Conservation (phyloP, 1,140 invertebrate species). For the Pseudomyrmex gracilis region DNA sequence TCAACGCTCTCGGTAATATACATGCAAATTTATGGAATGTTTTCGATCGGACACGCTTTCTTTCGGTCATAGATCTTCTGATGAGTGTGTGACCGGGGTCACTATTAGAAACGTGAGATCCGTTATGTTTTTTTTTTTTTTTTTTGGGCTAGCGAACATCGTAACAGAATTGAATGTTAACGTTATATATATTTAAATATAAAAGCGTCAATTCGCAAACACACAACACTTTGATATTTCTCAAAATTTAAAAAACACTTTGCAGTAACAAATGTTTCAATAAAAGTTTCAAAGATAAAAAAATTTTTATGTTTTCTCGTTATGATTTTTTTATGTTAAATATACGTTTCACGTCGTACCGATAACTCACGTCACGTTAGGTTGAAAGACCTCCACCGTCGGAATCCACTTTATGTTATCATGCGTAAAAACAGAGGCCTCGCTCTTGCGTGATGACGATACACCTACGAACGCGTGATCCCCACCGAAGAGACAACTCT, state of each 20-base stretch:
- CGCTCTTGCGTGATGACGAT: constrained; percentile 5
- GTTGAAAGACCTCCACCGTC: constrained; percentile 13
- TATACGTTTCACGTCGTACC: background rate
- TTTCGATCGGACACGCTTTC: constrained; percentile 16
- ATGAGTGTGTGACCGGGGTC: too few species aligned
- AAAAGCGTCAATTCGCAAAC: too few species aligned
- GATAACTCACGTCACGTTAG: background rate
- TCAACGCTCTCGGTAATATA: background rate
- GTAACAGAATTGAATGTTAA: background rate
- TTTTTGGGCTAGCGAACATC: background rate
- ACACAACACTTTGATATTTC: too few species aligned
- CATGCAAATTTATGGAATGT: constrained; percentile 27
- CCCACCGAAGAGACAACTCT: background rate
- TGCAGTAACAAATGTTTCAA: too few species aligned
- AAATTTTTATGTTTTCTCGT: too few species aligned
- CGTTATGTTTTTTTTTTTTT: background rate
- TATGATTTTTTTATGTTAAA: too few species aligned
- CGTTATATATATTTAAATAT: too few species aligned
- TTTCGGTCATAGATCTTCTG: background rate
- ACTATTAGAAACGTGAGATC: too few species aligned
- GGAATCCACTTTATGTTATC: constrained; percentile 10
- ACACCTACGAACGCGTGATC: constrained; percentile 25
- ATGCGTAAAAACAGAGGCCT: constrained; percentile 31
- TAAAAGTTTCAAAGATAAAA: too few species aligned
- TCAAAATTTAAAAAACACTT: too few species aligned